Base-by-base conservation (phyloP, 2,797 vertebrate species). In the Paramormyrops hopkinsi region DNA sequence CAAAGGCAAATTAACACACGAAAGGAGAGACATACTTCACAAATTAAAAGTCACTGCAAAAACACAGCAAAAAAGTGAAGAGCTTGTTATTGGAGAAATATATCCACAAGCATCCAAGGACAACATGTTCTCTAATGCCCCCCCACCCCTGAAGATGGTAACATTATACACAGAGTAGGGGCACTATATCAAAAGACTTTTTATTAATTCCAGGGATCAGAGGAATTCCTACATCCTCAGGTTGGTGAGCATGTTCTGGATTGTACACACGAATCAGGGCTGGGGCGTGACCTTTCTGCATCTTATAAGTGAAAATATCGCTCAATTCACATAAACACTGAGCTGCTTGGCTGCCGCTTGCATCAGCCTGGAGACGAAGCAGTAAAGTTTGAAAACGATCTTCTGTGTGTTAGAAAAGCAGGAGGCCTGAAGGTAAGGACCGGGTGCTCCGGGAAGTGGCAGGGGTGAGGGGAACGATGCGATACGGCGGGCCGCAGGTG, bases 391-490 rank as follows among this genome's bases (percentile, higher is more conserved):
- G 65, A 73, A 73, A 73, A 73, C 17, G 41, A 82, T 82, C 37
- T 82, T 82, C 37, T 82, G 76, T 82, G 76, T 82, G 76, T 44
- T 82, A 82, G 7, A 82, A 82, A 82, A 46, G 29, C 65, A 73
- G 65, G 41, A 82, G 76, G 76, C 41, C 76, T 82, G 33, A 46
- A 46, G 41, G 41, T 44, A 82, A 46, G 37, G 41, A 19, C 19
- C 1, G 7, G 69, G 29, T 33, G 14, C 69, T 76, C 12, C 14
- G 5, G 41, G 41, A 46, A 82, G 76, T 44, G 41, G 37, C 76
- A 46, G 22, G 82, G 86, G 37, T n/a, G 76, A 59, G 46, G 4
- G 82, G 76, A 88, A 85, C 86, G 84, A 25, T 41, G 41, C 54
- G 59, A 89, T 33, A 83, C 48, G 25, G 37, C 12, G 37, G 46